Base-by-base conservation (phyloP, 2,113 vertebrate species). In the Callospermophilus lateralis region DNA sequence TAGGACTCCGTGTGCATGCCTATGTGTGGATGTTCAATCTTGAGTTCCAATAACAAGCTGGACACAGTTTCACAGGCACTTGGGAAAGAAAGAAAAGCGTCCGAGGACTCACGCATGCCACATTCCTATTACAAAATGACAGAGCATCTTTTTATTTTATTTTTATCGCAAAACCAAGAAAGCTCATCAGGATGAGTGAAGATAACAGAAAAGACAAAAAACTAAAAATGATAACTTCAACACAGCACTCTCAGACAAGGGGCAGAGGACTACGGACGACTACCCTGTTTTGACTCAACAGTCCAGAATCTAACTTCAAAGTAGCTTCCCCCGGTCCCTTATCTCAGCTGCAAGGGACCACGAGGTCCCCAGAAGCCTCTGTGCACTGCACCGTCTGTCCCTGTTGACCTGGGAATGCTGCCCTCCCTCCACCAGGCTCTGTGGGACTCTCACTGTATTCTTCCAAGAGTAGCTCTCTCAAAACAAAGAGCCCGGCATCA, bases 71-170 rank as follows among this genome's bases (percentile, higher is more conserved):
- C 79, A 63, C 32, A 67, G 48, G 34, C 39, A 30, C 26, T 79
- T 65, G 13, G 8, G 39, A 37, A 76, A 51, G 45, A 81, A 96
- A 73, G 55, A 86, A 39, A 96, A 45, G 6, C 22, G 61, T 67
- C 83, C 34, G 37, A 48, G 83, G 76, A 55, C 84, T 96, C n/a
- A 76, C 63, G 88, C 58, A 61, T 48, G 39, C 34, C 92, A 34
- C 19, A 45, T 58, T 93, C 19, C 45, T 72, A n/a, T 74, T 65
- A n/a, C 78, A 76, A 45, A n/a, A 67, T 77, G 80, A 73, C 45
- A 87, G 26, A 48, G 42, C 34, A 85, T 74, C 26, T 53, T 80
- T 80, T 53, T 63, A 55, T 45, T 15, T 34, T 19, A 63, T 45
- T 22, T 53, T 13, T 12, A 39, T 34, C 53, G 53, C 16, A 93